These are phyloP conservation scores for Xyrichtys novacula DNA, from an alignment of 2,797 vertebrate genomes.

Conservation along the genomic window DNA sequence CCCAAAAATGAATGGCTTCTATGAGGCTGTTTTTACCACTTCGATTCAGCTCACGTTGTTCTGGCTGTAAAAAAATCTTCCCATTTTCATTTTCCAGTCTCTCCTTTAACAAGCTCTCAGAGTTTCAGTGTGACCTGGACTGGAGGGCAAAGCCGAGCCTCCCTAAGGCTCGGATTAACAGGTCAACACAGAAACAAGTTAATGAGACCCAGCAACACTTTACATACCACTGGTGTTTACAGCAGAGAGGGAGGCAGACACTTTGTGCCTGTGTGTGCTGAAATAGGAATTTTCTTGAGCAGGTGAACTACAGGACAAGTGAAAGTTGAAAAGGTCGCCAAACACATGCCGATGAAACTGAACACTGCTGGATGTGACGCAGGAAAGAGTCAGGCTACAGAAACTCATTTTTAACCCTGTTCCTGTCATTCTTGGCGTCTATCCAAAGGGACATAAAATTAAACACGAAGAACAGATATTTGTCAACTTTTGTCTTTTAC, in stretches of 20 bases:
- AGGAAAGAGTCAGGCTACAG: too few species aligned
- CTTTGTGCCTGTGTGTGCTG: conserved; percentile 16
- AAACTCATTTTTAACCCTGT: too few species aligned
- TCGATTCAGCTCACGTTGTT: not conserved
- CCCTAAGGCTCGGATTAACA: conserved; percentile 74
- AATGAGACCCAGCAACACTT: conserved; percentile 62
- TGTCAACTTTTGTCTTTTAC: too few species aligned
- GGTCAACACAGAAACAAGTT: conserved; percentile 63
- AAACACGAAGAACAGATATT: too few species aligned
- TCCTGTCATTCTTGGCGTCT: too few species aligned
- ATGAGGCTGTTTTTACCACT: not conserved
- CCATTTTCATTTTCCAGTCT: not conserved
- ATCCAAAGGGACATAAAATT: too few species aligned
- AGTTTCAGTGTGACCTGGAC: conserved; percentile 43
- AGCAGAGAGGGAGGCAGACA: conserved; percentile 22
- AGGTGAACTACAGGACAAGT: conserved; percentile 50
- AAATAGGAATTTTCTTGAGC: conserved; percentile 17
- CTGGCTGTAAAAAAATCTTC: not conserved
- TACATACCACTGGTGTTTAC: conserved; percentile 67
- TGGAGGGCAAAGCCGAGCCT: conserved; percentile 51
- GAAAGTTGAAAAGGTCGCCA: conserved; percentile 65
- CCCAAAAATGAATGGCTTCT: not conserved
- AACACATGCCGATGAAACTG: conserved; percentile 1
- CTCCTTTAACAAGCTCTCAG: not conserved
- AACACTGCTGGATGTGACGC: conserved; percentile 7